Base-by-base conservation (phyloP, 2,888 invertebrate genomes). In the Pheosia tremula region DNA sequence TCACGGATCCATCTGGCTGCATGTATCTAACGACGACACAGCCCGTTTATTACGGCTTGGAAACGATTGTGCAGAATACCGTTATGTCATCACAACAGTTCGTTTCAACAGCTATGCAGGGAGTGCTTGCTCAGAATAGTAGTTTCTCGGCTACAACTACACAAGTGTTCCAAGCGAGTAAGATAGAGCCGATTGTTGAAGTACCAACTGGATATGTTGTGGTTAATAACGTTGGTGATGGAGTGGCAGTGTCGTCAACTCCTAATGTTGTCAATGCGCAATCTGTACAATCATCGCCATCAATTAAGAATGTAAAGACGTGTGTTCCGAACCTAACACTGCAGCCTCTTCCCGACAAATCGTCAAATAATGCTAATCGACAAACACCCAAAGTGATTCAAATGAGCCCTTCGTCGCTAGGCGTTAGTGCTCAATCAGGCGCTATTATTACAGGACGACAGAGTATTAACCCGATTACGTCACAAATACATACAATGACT, bases 41-140 rank as follows among this genome's bases (percentile, higher is more conserved):
- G 75, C 97, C 97, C 5, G 96, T 97, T 77, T 97, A 97, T 78
- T 97, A 97, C 76, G 97, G 97, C 0, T 92, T 97, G 68, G 97
- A 97, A 89, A 97, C 97, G 0, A 97, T 97, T 60, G 97, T 97
- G 3, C 97, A 97, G 85, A 97, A 97, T 79, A 97, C 97, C 5
- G 97, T 97, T 0, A 97, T 97, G 97, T 97, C 97, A n/a, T 97
- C 97, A 37, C 97, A 97, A 81, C 97, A 97, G 81, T 97, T 97
- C 81, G 96, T 97, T 13, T 96, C 97, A 4, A 96, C 97, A 2
- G 96, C 97, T 5, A 96, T 97, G 93, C 97, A 96, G 66, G 97
- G 97, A 55, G 96, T 97, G 3, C 91, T 97, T 43, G 96, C 97
- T 60, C 96, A 96, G 76, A 96, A 96, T 78, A 97, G 97, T 78